phyloP scores from a whole-genome alignment of 2,113 vertebrate genomes.

The Labeo catla region DNA sequence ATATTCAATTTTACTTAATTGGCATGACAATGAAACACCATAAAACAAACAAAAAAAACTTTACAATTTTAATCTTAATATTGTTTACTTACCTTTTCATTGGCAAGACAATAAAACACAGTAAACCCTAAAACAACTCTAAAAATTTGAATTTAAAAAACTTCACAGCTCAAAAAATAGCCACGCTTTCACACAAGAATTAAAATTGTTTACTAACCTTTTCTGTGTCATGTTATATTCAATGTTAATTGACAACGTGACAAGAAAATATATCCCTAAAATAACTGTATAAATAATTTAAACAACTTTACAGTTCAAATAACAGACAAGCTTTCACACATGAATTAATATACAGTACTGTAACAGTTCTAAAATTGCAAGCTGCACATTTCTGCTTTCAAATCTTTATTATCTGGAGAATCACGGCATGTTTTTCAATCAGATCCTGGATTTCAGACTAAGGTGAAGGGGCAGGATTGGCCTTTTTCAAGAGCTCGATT shows the following conservation, averaged over 20 bases:
- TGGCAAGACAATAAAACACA: too few relatives aligned
- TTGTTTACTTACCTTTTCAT: too few relatives aligned
- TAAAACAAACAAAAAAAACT: too few relatives aligned
- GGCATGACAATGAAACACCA: not conserved
- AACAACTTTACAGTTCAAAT: too few relatives aligned
- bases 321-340: not conserved
- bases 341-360: not conserved
- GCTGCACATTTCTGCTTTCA: too few relatives aligned
- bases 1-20: not conserved
- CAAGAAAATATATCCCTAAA: too few relatives aligned
- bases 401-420: not conserved
- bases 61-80: too few relatives aligned
- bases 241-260: too few relatives aligned
- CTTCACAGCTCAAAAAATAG: not conserved
- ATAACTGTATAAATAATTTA: too few relatives aligned
- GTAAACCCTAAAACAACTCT: not conserved
- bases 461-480: constrained; percentile 13
- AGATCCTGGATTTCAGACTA: constrained; percentile 16
- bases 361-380: too few relatives aligned
- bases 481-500: constrained; percentile 24
- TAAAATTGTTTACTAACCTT: too few relatives aligned
- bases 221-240: too few relatives aligned
- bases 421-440: not conserved
- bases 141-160: not conserved
- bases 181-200: not conserved